A percentile compares a stretch with the other conserved stretches of the same genome.
These are phyloP conservation scores for Megalonaias nervosa DNA, from an alignment of 1,140 invertebrate genomes.

Conservation along the genomic window DNA sequence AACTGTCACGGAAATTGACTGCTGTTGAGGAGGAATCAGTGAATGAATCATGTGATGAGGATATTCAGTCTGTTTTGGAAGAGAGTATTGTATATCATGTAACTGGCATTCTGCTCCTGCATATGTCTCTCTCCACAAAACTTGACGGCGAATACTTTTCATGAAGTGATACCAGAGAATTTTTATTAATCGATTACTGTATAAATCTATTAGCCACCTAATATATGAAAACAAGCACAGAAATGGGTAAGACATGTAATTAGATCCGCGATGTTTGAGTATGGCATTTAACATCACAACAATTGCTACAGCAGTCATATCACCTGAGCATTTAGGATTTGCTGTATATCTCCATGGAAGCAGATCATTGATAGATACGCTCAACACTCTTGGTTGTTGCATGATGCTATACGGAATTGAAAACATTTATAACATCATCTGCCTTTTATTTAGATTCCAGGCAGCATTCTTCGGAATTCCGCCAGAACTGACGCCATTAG, in stretches of 20 bases:
- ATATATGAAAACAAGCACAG: not conserved
- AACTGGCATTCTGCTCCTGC: not conserved
- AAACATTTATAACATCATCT: not conserved
- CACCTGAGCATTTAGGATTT: slow-evolving; percentile 5
- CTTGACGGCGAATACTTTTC: slow-evolving; percentile 11
- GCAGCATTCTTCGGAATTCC: too few species aligned
- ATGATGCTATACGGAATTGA: not conserved
- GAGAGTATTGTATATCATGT: not conserved
- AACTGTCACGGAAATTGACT: too few species aligned
- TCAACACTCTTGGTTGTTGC: slow-evolving; percentile 6
- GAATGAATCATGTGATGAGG: slow-evolving; percentile 1
- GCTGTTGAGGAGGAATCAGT: not conserved
- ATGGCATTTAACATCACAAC: slow-evolving; percentile 4
- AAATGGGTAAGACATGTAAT: not conserved
- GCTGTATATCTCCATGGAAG: too few species aligned
- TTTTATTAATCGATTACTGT: not conserved
- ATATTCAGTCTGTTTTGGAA: not conserved
- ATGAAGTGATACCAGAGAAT: not conserved
- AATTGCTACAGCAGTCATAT: not conserved
- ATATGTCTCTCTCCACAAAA: not conserved
- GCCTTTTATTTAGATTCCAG: not conserved
- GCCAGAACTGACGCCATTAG: not conserved
- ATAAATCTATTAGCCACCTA: slow-evolving; percentile 2
- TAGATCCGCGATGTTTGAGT: not conserved
- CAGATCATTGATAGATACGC: slow-evolving; percentile 8